These are phyloP conservation scores for Listrodromus nycthemerus DNA, from an alignment of 2,888 invertebrate species.

Conservation along the genomic window DNA sequence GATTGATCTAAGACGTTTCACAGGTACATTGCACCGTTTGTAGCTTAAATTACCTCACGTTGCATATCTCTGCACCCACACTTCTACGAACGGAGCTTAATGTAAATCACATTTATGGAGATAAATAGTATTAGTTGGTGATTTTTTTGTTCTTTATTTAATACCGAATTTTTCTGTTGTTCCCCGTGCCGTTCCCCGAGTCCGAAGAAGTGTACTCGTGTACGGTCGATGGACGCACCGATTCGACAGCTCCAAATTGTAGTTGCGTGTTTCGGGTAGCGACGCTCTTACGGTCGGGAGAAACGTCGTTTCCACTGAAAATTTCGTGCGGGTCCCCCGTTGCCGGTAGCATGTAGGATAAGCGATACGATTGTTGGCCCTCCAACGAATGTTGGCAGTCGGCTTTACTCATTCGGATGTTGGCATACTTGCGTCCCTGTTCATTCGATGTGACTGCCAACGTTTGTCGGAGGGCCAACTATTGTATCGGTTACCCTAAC, in stretches of 20 bases:
- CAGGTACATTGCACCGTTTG: constrained; percentile 3
- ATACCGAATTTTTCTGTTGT: neutral
- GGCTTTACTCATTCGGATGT: neutral
- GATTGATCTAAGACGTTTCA: constrained; percentile 32
- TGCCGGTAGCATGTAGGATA: neutral
- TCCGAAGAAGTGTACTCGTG: neutral
- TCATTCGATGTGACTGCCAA: neutral
- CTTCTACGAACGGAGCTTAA: neutral
- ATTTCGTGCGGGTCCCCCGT: constrained; percentile 58
- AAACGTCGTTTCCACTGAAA: constrained; percentile 71
- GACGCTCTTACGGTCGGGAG: constrained; percentile 43
- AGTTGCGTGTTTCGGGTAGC: constrained; percentile 73
- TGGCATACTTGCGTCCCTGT: neutral
- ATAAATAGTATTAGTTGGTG: neutral
- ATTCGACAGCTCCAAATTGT: constrained; percentile 72
- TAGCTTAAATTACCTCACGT: neutral
- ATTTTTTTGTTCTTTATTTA: neutral
- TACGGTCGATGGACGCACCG: constrained; percentile 9
- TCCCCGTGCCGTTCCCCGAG: neutral
- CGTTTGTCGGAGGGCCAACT: neutral
- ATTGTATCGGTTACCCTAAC: constrained; percentile 12
- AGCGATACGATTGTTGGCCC: neutral
- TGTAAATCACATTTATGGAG: neutral
- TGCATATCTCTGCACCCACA: neutral
- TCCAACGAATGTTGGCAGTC: neutral